These are phyloP conservation scores for Telmatochromis sp. DNA, from an alignment of 2,113 vertebrate species.

Conservation along the genomic window DNA sequence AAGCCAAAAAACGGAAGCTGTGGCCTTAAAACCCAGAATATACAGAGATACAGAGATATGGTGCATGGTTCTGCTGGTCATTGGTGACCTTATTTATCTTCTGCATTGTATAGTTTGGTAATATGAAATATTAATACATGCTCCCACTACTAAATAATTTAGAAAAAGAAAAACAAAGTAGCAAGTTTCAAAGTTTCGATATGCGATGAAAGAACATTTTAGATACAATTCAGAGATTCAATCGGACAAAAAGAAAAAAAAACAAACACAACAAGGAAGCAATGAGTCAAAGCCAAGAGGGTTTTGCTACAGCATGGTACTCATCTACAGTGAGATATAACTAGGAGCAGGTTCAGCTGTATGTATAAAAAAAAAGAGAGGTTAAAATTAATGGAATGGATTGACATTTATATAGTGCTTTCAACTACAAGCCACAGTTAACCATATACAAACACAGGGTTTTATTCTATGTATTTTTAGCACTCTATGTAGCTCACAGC, in stretches of 20 bases:
- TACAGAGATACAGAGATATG: not conserved
- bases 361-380: not conserved
- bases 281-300: not conserved
- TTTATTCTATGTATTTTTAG: not conserved
- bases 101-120: not conserved
- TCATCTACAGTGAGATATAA: not conserved
- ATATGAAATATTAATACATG: not conserved
- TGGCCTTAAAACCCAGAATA: not conserved
- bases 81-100: not conserved
- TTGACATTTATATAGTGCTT: not conserved
- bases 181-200: not conserved
- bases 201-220: not conserved
- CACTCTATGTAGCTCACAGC: not conserved
- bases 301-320: not conserved
- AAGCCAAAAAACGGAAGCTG: not conserved
- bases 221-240: not conserved
- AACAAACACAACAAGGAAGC: not conserved
- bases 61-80: not conserved
- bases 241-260: not conserved
- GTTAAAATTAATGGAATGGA: not conserved
- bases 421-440: not conserved
- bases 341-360: not conserved
- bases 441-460: not conserved
- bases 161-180: not conserved
- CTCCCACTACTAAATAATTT: not conserved